Conservation (phyloP, 2,888 invertebrate genomes). For the Melanotus villosus region DNA sequence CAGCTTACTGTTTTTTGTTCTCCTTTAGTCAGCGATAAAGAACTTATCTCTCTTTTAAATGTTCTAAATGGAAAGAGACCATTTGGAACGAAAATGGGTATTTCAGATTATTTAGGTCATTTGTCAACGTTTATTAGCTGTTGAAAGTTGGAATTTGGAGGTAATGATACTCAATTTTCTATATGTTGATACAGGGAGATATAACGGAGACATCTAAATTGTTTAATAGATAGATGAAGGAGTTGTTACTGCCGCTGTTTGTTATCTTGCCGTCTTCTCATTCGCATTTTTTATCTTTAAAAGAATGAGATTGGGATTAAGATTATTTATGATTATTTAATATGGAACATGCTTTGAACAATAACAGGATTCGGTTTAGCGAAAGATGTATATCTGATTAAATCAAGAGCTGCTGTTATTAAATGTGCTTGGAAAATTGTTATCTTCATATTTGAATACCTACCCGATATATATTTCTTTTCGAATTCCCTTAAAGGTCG, state of each 20-base stretch:
- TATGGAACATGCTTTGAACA: neutral
- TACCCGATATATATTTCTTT: no score
- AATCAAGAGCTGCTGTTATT: no score
- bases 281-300: neutral
- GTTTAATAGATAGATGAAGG: neutral
- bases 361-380: no score
- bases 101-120: constrained; percentile 42
- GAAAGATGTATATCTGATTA: no score
- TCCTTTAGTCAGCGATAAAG: constrained; percentile 49
- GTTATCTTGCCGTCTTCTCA: neutral
- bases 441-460: no score
- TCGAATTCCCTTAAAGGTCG: no score
- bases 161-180: constrained; percentile 13
- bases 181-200: constrained; percentile 3
- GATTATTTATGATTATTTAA: constrained; percentile 4
- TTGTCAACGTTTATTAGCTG: constrained; percentile 44
- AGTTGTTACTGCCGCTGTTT: neutral
- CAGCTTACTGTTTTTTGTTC: constrained; percentile 51
- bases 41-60: constrained; percentile 50
- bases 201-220: no score
- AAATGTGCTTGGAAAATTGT: no score
- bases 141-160: constrained; percentile 37
- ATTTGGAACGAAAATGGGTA: constrained; percentile 38
- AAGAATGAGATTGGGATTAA: neutral
- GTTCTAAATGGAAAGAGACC: constrained; percentile 42